Base-by-base conservation (phyloP, 2,888 invertebrate genomes). In the Pediacus dermestoides region DNA sequence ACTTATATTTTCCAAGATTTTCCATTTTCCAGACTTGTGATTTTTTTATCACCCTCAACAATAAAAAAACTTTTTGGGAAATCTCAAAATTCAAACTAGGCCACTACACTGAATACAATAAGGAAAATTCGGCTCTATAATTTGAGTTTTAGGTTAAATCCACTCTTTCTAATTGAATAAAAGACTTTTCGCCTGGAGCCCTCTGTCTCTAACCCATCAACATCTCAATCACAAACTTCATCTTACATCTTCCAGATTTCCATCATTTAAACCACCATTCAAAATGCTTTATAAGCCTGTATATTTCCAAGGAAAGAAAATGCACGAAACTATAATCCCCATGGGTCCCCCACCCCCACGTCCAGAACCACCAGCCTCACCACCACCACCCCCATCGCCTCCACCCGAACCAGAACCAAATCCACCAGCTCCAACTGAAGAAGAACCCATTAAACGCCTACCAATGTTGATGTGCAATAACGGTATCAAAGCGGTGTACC, bases 401-500 rank as follows among this genome's bases (percentile, higher is more conserved):
- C 42, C 41, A 3, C 22, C 21, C 10, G 42, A 42, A 23, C 25
- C 18, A n/a, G 9, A 16, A 9, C 39, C 33, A 15, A 34, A 25
- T 4, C 21, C 16, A 4, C 34, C 39, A 13, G 14, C 36, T 6
- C 18, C 18, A 18, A 6, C 18, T n/a, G 46, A 33, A 16, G 32
- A 27, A 2, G 44, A 32, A 3, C 26, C 26, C 34, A 32, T 6
- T 10, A 44, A 48, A 25, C 55, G 58, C 26, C 39, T 64, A 10
- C 64, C 67, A 7, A 49, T 66, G 42, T 39, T 66, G 31, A 60
- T 63, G 13, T 55, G 54, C 34, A 28, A 13, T 28, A 34, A 80
- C 55, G 82, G 85, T 2, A 66, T 83, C 15, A 84, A 83, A 58
- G 81, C 82, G 2, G 85, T 88, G 2, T 80, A 85, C 2, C 88